Evolutionary conservation across 2,888 invertebrate genomes (phyloP), one percentile per base, ranked within the genome.

Genomic region (Drosophila multiciliata): DNA sequence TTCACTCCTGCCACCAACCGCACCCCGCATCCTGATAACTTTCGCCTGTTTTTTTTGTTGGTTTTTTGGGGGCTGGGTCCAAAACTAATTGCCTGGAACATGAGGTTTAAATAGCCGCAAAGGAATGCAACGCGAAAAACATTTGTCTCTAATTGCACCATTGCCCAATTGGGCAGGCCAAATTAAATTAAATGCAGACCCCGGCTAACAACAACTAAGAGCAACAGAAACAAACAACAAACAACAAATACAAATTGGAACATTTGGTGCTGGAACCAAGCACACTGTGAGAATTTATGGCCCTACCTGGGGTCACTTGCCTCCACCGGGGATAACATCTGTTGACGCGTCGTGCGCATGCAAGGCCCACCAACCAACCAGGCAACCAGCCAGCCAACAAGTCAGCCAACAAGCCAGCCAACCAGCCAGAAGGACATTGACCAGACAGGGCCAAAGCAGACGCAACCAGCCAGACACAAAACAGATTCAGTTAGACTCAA

Each of bases 161-260:
- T 80, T 82, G 87, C 89, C 89, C 90, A 90, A 86, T 90, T 90
- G 89, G 82, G 80, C 74, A 84, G 80, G 76, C 90, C 81, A 87
- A 87, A 87, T 90, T 90, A 87, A 87, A 87, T 87, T 88, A 87
- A 87, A 87, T 87, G 89, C 90, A 86, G 72, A 29, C 55, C 75
- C 66, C 49, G 68, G 69, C 54, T 42, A 78, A 70, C 83, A 82
- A 71, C 72, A 72, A 70, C 53, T 33, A 52, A 73, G 40, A 40
- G 68, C 68, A 70, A 59, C 70, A 73, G 61, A 65, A 60, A 35
- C 48, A 23, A 50, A 6, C 66, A 70, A 78, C 83, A 85, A 23
- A 86, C 86, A 89, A 82, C 88, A 89, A 87, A 88, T 90, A 90
- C 88, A 90, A 89, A 89, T 89, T 89, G 88, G 91, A 90, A 90